Evolutionary conservation across 2,797 vertebrate species (phyloP).

Genomic region (Zenarchopterus dispar): DNA sequence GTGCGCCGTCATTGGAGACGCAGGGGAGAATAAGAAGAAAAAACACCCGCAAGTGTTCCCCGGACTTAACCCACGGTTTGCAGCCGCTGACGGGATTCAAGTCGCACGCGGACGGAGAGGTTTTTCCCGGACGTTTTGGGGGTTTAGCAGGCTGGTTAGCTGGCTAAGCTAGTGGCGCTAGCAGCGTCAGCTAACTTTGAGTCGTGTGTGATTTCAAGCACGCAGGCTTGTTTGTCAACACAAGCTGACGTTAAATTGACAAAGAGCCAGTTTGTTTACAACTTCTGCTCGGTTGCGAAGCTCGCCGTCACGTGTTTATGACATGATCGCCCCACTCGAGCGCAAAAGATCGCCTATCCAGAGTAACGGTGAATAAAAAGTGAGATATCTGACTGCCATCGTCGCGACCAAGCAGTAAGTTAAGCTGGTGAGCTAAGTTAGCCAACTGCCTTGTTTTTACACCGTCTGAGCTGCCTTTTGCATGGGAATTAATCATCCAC

Average conservation of each 20-base stretch:
- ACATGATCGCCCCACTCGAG: slow-evolving; percentile 25
- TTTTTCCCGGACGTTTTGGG: slow-evolving; percentile 53
- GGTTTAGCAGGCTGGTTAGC: slow-evolving; percentile 70
- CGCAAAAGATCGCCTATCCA: slow-evolving; percentile 9
- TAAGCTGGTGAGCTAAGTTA: slow-evolving; percentile 54
- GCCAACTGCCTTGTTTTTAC: slow-evolving; percentile 44
- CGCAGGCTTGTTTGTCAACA: slow-evolving; percentile 82
- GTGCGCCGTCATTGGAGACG: slow-evolving; percentile 53
- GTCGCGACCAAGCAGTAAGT: slow-evolving; percentile 42
- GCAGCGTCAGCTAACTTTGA: slow-evolving; percentile 59
- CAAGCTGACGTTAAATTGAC: slow-evolving; percentile 60
- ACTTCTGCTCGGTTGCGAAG: slow-evolving; percentile 27
- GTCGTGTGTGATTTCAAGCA: slow-evolving; percentile 65
- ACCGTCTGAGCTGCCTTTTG: slow-evolving; percentile 20
- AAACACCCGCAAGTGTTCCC: slow-evolving; percentile 21
- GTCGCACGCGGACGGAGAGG: slow-evolving; percentile 28
- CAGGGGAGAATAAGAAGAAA: slow-evolving; percentile 2
- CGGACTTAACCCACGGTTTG: slow-evolving; percentile 7
- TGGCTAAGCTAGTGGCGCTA: slow-evolving; percentile 64
- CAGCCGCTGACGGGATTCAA: slow-evolving; percentile 37
- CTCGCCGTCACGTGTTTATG: background rate
- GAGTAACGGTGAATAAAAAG: slow-evolving; percentile 49
- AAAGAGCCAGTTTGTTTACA: slow-evolving; percentile 25
- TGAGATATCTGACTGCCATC: slow-evolving; percentile 38
- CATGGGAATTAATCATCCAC: slow-evolving; percentile 44